Evolutionary conservation across 2,888 invertebrate genomes (phyloP), one percentile per base, ranked within the genome.

Genomic region (Junonia oenone): DNA sequence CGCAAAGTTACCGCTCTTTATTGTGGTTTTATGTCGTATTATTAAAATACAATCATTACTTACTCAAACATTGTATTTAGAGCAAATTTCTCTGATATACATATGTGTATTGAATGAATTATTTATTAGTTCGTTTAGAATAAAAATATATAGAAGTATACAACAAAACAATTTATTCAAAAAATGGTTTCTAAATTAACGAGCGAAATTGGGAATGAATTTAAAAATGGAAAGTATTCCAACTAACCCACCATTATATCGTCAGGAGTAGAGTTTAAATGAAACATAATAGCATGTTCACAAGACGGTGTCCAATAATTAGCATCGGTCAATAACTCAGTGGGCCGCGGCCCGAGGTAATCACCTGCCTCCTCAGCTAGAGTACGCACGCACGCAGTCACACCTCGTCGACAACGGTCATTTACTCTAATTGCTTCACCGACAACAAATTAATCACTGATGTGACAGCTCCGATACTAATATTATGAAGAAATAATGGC

Each of bases 361-460:
- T 70, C 66, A 78, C 76, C 71, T 62, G 67, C 56, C 71, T 70
- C 67, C 62, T 55, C 71, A 69, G 68, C 69, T 70, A 19, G 43
- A 43, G 50, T 69, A 65, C 65, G 68, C 68, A 63, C 61, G 63
- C 62, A 63, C 66, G 67, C 68, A 71, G 79, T 78, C 78, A 76
- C 80, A 80, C 76, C 74, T 75, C 78, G 67, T 61, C 65, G 64
- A 76, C 76, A 75, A 69, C 79, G 69, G 71, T 75, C 75, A 78
- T 82, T 83, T 79, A 65, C 71, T 68, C 69, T 86, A 86, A 87
- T 86, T 83, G 78, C 79, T 73, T 67, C 63, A 74, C 75, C 69
- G 74, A 75, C 79, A 78, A 80, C 80, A 68, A 77, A 85, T 85
- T 83, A 85, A 86, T 86, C 80, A 85, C 77, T 76, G 78, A 81